A percentile compares a stretch with the other conserved stretches of the same genome.
phyloP scores from a whole-genome alignment of 2,113 vertebrate genomes.

The Pachyramphus minor region DNA sequence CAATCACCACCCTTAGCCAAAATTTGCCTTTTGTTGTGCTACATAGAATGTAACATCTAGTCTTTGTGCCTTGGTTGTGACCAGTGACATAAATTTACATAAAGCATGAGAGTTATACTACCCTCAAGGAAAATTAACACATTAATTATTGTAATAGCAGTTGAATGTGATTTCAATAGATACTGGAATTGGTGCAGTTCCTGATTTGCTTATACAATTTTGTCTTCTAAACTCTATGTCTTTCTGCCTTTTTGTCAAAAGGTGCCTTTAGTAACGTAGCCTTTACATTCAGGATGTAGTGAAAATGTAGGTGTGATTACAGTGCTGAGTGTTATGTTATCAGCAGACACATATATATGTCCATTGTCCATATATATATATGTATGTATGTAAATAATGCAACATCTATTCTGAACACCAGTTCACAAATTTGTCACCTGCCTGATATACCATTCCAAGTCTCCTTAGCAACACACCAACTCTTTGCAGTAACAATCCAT shows the following conservation, averaged over 20 bases:
- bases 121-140: neutral
- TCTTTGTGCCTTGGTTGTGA: neutral
- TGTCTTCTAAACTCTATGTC: neutral
- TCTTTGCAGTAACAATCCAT: slow-evolving; percentile 21
- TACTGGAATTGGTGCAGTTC: neutral
- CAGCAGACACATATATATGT: neutral
- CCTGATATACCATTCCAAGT: neutral
- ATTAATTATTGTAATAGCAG: neutral
- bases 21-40: neutral
- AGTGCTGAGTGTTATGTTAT: neutral
- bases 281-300: neutral
- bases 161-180: neutral
- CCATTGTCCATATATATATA: neutral
- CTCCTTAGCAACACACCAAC: slow-evolving; percentile 47
- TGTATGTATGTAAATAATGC: neutral
- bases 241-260: neutral
- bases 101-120: neutral
- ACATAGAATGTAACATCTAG: neutral
- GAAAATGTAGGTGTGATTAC: neutral
- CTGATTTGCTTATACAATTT: neutral
- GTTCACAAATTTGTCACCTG: slow-evolving; percentile 1
- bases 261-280: neutral
- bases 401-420: neutral
- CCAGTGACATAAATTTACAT: neutral
- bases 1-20: neutral